Evolutionary conservation across 1,140 invertebrate species (phyloP).

Genomic region (Drosophila murphyi): DNA sequence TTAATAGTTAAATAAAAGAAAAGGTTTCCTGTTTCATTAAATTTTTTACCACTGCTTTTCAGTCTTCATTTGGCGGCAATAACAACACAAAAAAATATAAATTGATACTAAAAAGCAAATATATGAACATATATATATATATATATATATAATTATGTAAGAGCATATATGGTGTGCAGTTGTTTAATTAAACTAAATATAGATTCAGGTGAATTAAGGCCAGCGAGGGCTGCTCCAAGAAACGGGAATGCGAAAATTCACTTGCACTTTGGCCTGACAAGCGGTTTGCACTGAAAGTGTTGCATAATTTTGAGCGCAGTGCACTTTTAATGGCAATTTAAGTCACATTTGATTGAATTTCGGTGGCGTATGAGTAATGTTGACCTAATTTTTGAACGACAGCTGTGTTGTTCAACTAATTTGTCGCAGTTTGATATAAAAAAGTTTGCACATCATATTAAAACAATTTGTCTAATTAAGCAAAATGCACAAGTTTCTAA

Average conservation of each 20-base stretch:
- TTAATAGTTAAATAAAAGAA: neutral
- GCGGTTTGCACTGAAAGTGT: slow-evolving; percentile 27
- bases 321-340: slow-evolving; percentile 16
- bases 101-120: neutral
- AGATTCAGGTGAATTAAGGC: neutral
- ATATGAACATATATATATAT: too few relatives aligned
- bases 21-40: neutral
- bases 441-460: slow-evolving; percentile 72
- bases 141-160: neutral
- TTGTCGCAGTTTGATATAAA: slow-evolving; percentile 57
- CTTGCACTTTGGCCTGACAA: neutral
- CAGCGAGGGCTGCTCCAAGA: neutral
- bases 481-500: slow-evolving; percentile 81
- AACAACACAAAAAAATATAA: neutral
- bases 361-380: slow-evolving; percentile 13
- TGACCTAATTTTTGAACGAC: slow-evolving; percentile 35
- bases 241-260: neutral
- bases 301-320: slow-evolving; percentile 55
- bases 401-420: slow-evolving; percentile 59
- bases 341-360: slow-evolving; percentile 62
- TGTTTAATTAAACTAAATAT: slow-evolving; percentile 47
- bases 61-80: neutral
- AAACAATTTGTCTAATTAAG: slow-evolving; percentile 82
- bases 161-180: slow-evolving; percentile 22
- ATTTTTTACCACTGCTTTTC: neutral